phyloP scores from a whole-genome alignment of 2,888 invertebrate genomes.

The Pammene aurita region DNA sequence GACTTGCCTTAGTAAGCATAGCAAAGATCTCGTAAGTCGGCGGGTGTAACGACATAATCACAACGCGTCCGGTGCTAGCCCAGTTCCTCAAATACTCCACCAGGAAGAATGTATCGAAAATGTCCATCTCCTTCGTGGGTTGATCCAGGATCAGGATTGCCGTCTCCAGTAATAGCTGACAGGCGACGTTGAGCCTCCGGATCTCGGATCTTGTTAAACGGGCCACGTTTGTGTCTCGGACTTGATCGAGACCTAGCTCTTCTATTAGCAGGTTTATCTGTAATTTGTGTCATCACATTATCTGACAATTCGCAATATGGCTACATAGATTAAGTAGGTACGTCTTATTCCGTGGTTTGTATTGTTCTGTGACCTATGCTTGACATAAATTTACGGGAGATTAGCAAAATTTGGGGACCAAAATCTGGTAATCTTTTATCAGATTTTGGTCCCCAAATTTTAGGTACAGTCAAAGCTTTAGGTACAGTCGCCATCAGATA shows the following conservation, averaged over 20 bases:
- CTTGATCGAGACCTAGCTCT: slow-evolving; percentile 95
- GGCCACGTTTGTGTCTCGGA: slow-evolving; percentile 92
- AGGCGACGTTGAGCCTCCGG: slow-evolving; percentile 93
- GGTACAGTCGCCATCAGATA: too few species aligned
- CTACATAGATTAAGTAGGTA: too few species aligned
- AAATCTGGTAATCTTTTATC: too few species aligned
- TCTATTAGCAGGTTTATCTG: slow-evolving; percentile 95
- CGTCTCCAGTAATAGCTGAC: slow-evolving; percentile 92
- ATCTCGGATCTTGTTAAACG: slow-evolving; percentile 94
- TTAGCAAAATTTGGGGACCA: too few species aligned
- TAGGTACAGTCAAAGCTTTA: too few species aligned
- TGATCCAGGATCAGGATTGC: slow-evolving; percentile 94
- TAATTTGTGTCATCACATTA: too few species aligned
- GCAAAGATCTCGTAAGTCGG: slow-evolving; percentile 98
- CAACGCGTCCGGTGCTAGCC: slow-evolving; percentile 91
- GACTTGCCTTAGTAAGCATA: slow-evolving; percentile 89
- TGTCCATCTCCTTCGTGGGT: slow-evolving; percentile 94
- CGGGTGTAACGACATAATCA: slow-evolving; percentile 95
- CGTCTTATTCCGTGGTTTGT: too few species aligned
- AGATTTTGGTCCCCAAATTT: too few species aligned
- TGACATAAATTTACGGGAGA: too few species aligned
- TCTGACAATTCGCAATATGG: too few species aligned
- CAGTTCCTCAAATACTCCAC: slow-evolving; percentile 97
- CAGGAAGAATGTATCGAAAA: slow-evolving; percentile 97
- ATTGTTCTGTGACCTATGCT: too few species aligned